A percentile compares a stretch with the other conserved stretches of the same genome.
Conservation (phyloP, 2,797 vertebrate genomes). For the Hafferia zeledoni region DNA sequence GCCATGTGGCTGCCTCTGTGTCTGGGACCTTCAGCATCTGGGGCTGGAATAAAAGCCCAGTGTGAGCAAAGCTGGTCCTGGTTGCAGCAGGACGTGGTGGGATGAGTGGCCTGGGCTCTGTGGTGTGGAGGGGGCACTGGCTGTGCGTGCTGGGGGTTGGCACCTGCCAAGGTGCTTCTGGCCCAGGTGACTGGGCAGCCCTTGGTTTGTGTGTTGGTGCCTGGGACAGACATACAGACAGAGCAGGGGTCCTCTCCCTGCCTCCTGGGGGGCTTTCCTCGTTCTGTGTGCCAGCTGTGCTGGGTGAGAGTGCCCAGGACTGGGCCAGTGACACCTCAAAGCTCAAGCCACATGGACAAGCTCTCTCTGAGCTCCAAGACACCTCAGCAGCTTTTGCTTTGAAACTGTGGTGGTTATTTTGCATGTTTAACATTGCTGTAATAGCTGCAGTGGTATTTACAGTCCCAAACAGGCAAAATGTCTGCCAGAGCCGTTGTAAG, state of each 20-base stretch:
- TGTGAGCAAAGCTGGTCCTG: background rate
- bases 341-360: background rate
- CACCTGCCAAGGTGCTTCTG: too few relatives aligned
- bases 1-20: background rate
- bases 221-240: accelerated
- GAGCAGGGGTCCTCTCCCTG: background rate
- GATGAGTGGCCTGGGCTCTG: background rate
- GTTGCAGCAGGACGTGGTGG: accelerated
- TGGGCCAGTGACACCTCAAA: background rate
- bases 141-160: background rate
- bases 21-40: background rate
- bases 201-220: background rate
- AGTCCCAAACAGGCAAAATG: background rate
- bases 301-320: background rate
- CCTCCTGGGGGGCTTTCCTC: background rate
- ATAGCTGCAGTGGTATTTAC: background rate
- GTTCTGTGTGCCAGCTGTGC: accelerated
- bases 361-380: background rate
- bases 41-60: accelerated
- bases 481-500: background rate
- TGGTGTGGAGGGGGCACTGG: too few relatives aligned
- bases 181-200: background rate
- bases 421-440: background rate
- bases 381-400: background rate
- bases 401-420: background rate